Base-by-base conservation (phyloP, 2,888 invertebrate genomes). In the Pomacea canaliculata region DNA sequence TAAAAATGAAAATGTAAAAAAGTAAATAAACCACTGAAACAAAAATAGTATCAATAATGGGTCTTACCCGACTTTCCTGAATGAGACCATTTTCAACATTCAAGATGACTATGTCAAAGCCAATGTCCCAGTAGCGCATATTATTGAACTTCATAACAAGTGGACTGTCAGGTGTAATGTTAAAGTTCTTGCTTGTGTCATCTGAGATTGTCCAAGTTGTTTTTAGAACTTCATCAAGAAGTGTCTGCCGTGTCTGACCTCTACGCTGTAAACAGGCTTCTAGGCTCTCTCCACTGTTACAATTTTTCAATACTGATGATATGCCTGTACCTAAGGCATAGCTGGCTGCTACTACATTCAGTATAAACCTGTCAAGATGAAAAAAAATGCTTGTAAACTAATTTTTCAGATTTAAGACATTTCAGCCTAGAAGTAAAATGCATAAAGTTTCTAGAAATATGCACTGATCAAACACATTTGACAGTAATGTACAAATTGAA, bases 301-400 rank as follows among this genome's bases (percentile, higher is more conserved):
- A 63, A 12, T 12, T 27, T 63, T 56, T 56, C 51, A 56, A 56
- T 16, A 56, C 51, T 56, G 51, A 56, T 10, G 51, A 56, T n/a
- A 63, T 63, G 83, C 80, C 59, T 82, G 78, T 48, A 0, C 86
- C 86, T 9, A 87, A 81, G 8, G 88, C 85, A 70, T 88, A 86
- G 1, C 89, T 85, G 16, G 90, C 89, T 12, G 88, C 84, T 51
- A 90, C 85, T 5, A 88, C 89, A 71, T 88, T 86, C 37, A 89
- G 82, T 0, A 88, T 85, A 73, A 82, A 84, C 9, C 80, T 80
- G 70, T 85, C 12, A 19, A 63, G 19, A 63, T 63, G 12, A 27
- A 16, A 4, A 56, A 56, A 16, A 56, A 0, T 56, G 37, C 37
- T 56, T 56, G 12, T 13, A 56, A 56, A 56, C 16, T 56, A 13